Evolutionary conservation across 2,113 vertebrate species (phyloP).

Genomic region (Bombycilla garrulus): DNA sequence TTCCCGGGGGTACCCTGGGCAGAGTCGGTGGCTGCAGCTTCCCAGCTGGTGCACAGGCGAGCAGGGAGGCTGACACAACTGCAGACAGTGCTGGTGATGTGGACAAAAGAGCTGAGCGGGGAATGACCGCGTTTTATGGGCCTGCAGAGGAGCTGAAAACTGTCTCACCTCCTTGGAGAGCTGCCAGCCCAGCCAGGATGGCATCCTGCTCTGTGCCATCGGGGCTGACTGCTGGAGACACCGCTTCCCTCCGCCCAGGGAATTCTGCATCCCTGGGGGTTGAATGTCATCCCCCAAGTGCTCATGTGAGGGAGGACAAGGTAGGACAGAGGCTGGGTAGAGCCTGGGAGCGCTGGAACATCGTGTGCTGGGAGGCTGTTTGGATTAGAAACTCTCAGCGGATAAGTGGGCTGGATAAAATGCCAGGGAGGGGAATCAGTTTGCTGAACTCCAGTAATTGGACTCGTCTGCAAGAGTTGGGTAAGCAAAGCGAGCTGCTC

Average conservation of each 20-base stretch:
- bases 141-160: not conserved
- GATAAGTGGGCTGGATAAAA: constrained; percentile 46
- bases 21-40: not conserved
- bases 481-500: not conserved
- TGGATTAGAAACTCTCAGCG: constrained; percentile 37
- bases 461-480: not conserved
- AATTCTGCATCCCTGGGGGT: not conserved
- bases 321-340: not conserved
- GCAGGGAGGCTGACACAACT: not conserved
- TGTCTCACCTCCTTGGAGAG: not conserved
- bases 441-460: constrained; percentile 50
- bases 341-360: constrained; percentile 20
- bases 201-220: not conserved
- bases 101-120: not conserved
- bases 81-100: not conserved
- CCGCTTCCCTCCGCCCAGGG: not conserved
- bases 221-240: not conserved
- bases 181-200: not conserved
- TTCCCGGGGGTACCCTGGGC: not conserved
- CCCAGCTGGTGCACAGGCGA: not conserved
- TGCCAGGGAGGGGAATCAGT: constrained; percentile 46
- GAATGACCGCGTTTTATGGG: not conserved
- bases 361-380: constrained; percentile 49
- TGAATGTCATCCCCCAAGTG: not conserved
- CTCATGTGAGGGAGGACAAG: not conserved